phyloP scores from a whole-genome alignment of 1,140 invertebrate species.

The Drosophila melanogaster region Release_6_plus_ISO1_MT NT_033777.3:8325501-8326000 shows the following conservation, averaged over 20 bases:
- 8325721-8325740: constrained; percentile 47
- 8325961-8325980: constrained; percentile 5
- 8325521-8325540: background rate
- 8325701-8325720: constrained; percentile 65
- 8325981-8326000: constrained; percentile 7
- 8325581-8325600: constrained; percentile 10
- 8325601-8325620: constrained; percentile 69
- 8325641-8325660: constrained; percentile 72
- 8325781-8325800: constrained; percentile 63
- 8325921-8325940: constrained; percentile 51
- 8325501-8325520: background rate
- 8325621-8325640: constrained; percentile 78
- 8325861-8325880: constrained; percentile 58
- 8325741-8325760: constrained; percentile 16
- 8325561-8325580: background rate
- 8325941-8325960: constrained; percentile 34
- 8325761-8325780: constrained; percentile 36
- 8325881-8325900: constrained; percentile 61
- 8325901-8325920: constrained; percentile 44
- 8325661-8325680: constrained; percentile 80
- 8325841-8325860: constrained; percentile 69
- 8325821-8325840: constrained; percentile 79
- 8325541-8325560: background rate
- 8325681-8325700: constrained; percentile 82
- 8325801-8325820: constrained; percentile 80